Percentiles rank a stretch among this genome's conserved stretches.
These are phyloP conservation scores for Cataglyphis hispanica DNA, from an alignment of 1,140 invertebrate genomes.

Conservation along the genomic window DNA sequence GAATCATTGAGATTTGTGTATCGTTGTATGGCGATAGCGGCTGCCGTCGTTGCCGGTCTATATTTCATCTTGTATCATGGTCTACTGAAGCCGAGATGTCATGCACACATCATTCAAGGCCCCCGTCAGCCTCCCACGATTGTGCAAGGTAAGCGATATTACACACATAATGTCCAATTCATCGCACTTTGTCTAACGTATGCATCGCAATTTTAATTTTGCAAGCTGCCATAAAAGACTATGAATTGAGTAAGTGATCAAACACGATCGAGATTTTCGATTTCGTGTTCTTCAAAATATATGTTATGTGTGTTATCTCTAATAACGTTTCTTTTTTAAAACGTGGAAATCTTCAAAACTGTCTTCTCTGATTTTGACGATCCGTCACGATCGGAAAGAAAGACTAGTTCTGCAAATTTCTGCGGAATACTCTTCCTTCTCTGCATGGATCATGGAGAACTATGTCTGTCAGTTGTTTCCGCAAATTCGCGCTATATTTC, in stretches of 20 bases:
- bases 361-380: constrained; percentile 11
- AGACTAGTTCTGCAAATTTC: constrained; percentile 42
- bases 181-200: neutral
- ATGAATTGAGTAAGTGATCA: constrained; percentile 77
- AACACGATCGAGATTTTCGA: constrained; percentile 38
- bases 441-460: constrained; percentile 36
- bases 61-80: constrained; percentile 91
- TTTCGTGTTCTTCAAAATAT: constrained; percentile 29
- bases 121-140: constrained; percentile 85
- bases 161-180: neutral
- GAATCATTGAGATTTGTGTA: constrained; percentile 85
- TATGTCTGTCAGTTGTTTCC: constrained; percentile 16
- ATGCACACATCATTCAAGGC: constrained; percentile 88
- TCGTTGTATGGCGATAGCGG: constrained; percentile 88
- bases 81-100: constrained; percentile 90
- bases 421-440: neutral
- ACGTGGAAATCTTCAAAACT: constrained; percentile 35
- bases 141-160: constrained; percentile 82
- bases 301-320: neutral
- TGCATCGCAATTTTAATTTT: constrained; percentile 33
- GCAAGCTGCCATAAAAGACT: constrained; percentile 78
- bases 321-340: neutral
- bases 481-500: constrained; percentile 31
- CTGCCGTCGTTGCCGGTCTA: constrained; percentile 88
- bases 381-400: neutral